Evolutionary conservation across 2,888 invertebrate genomes (phyloP).

Genomic region (Ormyrus pomaceus): DNA sequence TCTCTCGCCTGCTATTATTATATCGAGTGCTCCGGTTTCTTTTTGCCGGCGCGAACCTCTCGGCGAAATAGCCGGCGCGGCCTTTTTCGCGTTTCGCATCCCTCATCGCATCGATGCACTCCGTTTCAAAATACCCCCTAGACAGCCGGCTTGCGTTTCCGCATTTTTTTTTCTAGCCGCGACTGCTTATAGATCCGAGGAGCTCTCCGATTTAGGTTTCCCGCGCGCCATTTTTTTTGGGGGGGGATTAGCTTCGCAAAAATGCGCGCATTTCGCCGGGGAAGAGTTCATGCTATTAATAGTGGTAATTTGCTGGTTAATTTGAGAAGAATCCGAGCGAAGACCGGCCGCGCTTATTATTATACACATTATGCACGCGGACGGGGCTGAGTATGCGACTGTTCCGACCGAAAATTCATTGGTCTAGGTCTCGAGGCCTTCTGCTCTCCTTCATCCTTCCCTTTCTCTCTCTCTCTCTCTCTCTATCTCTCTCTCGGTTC

Average conservation of each 20-base stretch:
- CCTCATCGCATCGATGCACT: conserved; percentile 21
- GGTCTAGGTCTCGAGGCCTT: conserved; percentile 5
- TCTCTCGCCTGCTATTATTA: conserved; percentile 48
- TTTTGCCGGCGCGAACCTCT: conserved; percentile 6
- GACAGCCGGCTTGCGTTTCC: conserved; percentile 2
- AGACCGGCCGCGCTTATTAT: neutral
- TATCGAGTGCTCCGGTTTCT: conserved; percentile 51
- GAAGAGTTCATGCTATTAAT: too few relatives aligned
- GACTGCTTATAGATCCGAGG: neutral
- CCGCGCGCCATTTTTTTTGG: too few relatives aligned
- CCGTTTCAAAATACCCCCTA: neutral
- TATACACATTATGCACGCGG: conserved; percentile 10
- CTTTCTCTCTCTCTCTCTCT: conserved; percentile 26
- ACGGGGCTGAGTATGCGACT: too few relatives aligned
- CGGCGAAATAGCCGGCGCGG: neutral
- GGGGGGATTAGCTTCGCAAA: too few relatives aligned
- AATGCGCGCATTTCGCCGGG: too few relatives aligned
- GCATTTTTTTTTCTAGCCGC: neutral
- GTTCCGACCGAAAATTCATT: conserved; percentile 5
- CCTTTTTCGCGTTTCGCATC: conserved; percentile 29
- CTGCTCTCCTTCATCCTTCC: neutral
- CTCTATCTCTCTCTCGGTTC: neutral
- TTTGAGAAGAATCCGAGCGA: too few relatives aligned
- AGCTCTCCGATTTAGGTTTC: too few relatives aligned
- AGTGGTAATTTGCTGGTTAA: too few relatives aligned